Base-by-base conservation (phyloP, 2,888 invertebrate genomes). In the Danaus chrysippus region DNA sequence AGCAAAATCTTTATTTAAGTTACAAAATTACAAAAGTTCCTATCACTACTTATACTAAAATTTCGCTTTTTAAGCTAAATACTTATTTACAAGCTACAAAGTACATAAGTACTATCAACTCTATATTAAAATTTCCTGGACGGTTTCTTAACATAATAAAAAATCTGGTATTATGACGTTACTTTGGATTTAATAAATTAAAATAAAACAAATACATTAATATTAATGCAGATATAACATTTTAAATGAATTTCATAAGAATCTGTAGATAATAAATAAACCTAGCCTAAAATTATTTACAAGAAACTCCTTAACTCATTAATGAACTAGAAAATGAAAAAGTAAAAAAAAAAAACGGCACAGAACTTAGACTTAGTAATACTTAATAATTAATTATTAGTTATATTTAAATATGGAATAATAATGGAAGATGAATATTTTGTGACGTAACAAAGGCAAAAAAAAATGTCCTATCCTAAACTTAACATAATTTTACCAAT, bases 1-100 rank as follows among this genome's bases (percentile, higher is more conserved):
- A 86, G 86, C 85, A 82, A 83, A 82, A 70, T 76, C 73, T 85
- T 84, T 83, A 86, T 79, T 84, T 74, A 70, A 63, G 68, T 72
- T 73, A 69, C 66, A 74, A 74, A 73, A 77, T 76, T 78, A 78
- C 73, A 77, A 70, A 78, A 75, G 49, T 17, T 42, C 13, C 42
- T 57, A 61, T 15, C 58, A 46, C n/a, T 15, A 46, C 23, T 41
- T 55, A 49, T n/a, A 11, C 13, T 13, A 8, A 10, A 55, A 15
- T 15, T n/a, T 43, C 15, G 12, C 42, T 19, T 73, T 74, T 73
- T 71, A 71, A 72, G 66, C 71, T 13, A 42, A 42, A 19, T n/a
- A 34, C 53, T 23, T 52, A 10, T 23, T 57, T 44, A 44, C 43
- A 44, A 57, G 17, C 19, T 57, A 57, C 19, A 23, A 57, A 43